Base-by-base conservation (phyloP, 2,113 vertebrate species). In the Calypte anna region DNA sequence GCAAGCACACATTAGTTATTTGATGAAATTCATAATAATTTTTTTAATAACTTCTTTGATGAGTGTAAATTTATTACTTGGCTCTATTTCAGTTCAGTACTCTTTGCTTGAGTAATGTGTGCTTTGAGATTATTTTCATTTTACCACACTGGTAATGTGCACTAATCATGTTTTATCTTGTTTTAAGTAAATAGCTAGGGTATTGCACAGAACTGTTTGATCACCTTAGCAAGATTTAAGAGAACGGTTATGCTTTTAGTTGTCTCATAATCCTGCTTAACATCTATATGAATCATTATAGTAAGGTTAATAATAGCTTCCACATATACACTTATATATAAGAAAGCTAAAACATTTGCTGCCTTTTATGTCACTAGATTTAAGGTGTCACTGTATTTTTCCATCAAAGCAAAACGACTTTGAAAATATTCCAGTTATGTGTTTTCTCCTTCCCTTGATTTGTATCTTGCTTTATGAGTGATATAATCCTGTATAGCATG, bases 141-240 rank as follows among this genome's bases (percentile, higher is more conserved):
- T 97, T 92, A 95, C 90, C 73, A 46, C 64, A 62, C 77, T 81
- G 43, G 69, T 91, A 96, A 84, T 93, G 57, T 84, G 54, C 31
- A 77, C 86, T 92, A 78, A 86, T 97, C 97, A 86, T 97, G 96
- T 97, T 97, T 94, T 93, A 93, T 96, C 94, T 96, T 97, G 95
- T 76, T 92, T 82, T 66, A 89, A 84, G 81, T 94, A 93, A 96
- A 96, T 94, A 79, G 58, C 93, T 96, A 51, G 25, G 48, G 78
- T 89, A 93, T 92, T 96, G 94, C 73, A 90, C 46, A 72, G 68
- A 87, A 67, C 80, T 84, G 87, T 94, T 93, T 96, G 93, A 97
- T 94, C 86, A 72, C 90, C 81, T 76, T 77, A 76, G 68, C 10
- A 25, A 86, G 91, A 94, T 95, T 96, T 95, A 91, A 95, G 83